phyloP scores from a whole-genome alignment of 2,113 vertebrate genomes.

The Datnioides undecimradiatus region DNA sequence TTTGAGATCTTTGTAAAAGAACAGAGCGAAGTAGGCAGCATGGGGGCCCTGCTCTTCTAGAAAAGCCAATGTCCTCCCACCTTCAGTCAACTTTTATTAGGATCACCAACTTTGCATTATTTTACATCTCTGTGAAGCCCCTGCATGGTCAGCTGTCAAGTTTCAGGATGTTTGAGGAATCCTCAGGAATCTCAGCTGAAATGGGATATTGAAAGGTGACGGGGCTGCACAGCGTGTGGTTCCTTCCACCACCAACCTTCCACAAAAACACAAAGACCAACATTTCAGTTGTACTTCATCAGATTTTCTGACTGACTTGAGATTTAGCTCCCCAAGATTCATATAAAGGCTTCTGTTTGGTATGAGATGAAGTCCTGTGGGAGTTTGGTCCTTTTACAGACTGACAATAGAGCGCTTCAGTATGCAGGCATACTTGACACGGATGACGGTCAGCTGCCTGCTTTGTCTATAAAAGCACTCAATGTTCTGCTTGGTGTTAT shows the following conservation, averaged over 20 bases:
- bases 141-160: constrained; percentile 40
- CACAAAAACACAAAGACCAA: constrained; percentile 25
- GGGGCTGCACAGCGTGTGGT: constrained; percentile 15
- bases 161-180: constrained; percentile 50
- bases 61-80: constrained; percentile 16
- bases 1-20: constrained; percentile 99
- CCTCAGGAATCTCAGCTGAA: constrained; percentile 50
- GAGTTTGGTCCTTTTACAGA: constrained; percentile 39
- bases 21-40: constrained; percentile 98
- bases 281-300: constrained; percentile 39
- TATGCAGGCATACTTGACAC: constrained; percentile 65
- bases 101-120: constrained; percentile 57
- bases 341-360: constrained; percentile 31
- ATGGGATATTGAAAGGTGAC: constrained; percentile 20
- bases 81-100: constrained; percentile 47
- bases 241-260: constrained; percentile 21
- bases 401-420: constrained; percentile 47
- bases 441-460: constrained; percentile 44
- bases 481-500: constrained; percentile 42
- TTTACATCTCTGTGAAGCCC: constrained; percentile 57
- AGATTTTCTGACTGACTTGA: constrained; percentile 27
- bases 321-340: constrained; percentile 34
- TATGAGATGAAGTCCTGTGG: constrained; percentile 11
- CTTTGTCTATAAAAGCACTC: constrained; percentile 29
- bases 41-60: constrained; percentile 97